Conservation (phyloP, 2,797 vertebrate species). For the Phoebastria nigripes region DNA sequence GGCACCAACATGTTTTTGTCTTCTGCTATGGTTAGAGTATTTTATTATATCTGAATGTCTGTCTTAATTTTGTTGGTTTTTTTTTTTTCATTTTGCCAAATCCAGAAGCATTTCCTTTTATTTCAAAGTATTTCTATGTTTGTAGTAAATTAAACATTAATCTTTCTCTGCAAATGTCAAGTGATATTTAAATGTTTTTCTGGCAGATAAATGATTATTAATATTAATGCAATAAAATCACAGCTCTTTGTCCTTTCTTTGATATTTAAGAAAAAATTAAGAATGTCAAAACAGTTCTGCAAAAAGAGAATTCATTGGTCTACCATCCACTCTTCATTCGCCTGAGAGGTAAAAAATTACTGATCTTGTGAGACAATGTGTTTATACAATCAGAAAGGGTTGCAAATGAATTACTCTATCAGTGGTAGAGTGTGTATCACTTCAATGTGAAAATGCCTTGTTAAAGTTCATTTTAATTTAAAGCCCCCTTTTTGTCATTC, state of each 20-base stretch:
- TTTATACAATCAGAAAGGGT: constrained; percentile 80
- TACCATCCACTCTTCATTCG: constrained; percentile 59
- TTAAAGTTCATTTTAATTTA: constrained; percentile 82
- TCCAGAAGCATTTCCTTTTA: constrained; percentile 55
- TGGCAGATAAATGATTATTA: constrained; percentile 74
- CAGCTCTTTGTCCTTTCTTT: constrained; percentile 70
- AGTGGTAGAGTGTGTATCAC: constrained; percentile 68
- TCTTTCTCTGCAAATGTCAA: constrained; percentile 74
- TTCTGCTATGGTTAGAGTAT: constrained; percentile 46
- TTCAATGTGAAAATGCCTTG: constrained; percentile 75
- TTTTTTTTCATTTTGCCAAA: constrained; percentile 45
- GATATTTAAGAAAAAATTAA: constrained; percentile 71
- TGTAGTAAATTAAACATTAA: constrained; percentile 74
- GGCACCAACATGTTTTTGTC: constrained; percentile 44
- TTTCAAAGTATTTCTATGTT: constrained; percentile 68
- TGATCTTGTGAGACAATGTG: constrained; percentile 79
- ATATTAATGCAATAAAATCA: constrained; percentile 70
- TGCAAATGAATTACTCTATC: constrained; percentile 85
- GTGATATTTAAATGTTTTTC: constrained; percentile 73
- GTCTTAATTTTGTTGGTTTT: constrained; percentile 38
- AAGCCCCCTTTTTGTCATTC: constrained; percentile 72
- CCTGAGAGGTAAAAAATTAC: constrained; percentile 77
- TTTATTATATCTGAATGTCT: constrained; percentile 48
- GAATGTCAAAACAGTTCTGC: constrained; percentile 60
- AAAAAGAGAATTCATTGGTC: constrained; percentile 62